A percentile compares a stretch with the other conserved stretches of the same genome.
These are phyloP conservation scores for Cyclina sinensis DNA, from an alignment of 1,140 invertebrate genomes.

Conservation along the genomic window DNA sequence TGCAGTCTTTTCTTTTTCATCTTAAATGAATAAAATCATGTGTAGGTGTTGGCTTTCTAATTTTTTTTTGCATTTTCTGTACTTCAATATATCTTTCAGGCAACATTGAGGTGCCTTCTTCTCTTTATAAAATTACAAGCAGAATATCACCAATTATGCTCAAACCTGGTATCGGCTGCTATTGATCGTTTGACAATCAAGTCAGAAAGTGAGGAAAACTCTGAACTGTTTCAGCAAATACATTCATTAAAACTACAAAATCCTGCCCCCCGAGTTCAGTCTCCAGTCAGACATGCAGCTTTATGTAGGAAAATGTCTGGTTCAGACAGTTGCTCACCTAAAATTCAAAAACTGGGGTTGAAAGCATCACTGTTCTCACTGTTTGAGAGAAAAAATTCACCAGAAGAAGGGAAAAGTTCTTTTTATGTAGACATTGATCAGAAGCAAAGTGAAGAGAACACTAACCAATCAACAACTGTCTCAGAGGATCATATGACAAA, in stretches of 20 bases:
- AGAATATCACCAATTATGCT: slow-evolving; percentile 81
- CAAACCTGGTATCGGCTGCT: slow-evolving; percentile 74
- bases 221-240: slow-evolving; percentile 69
- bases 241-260: slow-evolving; percentile 71
- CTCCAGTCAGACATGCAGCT: slow-evolving; percentile 36
- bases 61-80: too few species aligned
- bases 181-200: slow-evolving; percentile 73
- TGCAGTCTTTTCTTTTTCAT: too few species aligned
- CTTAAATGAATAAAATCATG: too few species aligned
- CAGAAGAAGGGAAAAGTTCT: slow-evolving; percentile 77
- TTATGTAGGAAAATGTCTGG: slow-evolving; percentile 69
- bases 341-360: slow-evolving; percentile 70
- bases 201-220: slow-evolving; percentile 71
- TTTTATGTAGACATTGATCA: slow-evolving; percentile 80
- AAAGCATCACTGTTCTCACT: slow-evolving; percentile 80
- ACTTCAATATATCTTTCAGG: slow-evolving; percentile 65
- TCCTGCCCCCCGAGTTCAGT: slow-evolving; percentile 66
- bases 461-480: slow-evolving; percentile 41
- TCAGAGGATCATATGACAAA: slow-evolving; percentile 21
- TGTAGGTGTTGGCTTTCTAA: too few species aligned
- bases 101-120: slow-evolving; percentile 76
- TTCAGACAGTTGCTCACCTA: slow-evolving; percentile 64
- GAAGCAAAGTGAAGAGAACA: slow-evolving; percentile 21
- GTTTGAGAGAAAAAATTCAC: slow-evolving; percentile 79
- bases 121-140: slow-evolving; percentile 80